Base-by-base conservation (phyloP, 2,797 vertebrate species). In the Arrhamphus sclerolepis region DNA sequence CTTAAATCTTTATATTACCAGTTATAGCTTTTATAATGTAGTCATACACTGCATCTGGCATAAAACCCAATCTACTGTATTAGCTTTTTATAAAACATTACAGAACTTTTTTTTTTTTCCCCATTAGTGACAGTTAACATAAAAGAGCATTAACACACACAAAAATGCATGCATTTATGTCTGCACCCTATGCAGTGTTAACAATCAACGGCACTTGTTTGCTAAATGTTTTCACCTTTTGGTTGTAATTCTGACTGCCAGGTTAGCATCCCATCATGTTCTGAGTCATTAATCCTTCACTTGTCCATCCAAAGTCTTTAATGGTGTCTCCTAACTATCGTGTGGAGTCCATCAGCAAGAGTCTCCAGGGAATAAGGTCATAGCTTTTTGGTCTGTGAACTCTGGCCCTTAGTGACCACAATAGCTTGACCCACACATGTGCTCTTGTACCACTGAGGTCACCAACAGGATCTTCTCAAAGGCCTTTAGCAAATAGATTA, bases 301-400 rank as follows among this genome's bases (percentile, higher is more conserved):
- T 82, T 71, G 67, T 79, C 80, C 26, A 14, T 58, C 24, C 28
- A 28, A 28, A 65, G 50, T 59, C 48, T 53, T 77, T 82, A 83
- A 88, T 87, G 57, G 87, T 86, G 80, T 86, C 77, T 56, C 34
- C 66, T 85, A 78, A 84, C 76, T 66, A 80, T 70, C 34, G 21
- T 48, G 28, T 62, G 62, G 70, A 84, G 84, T 86, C 80, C 56
- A 87, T 88, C 67, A 73, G 55, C 29, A 51, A 34, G 47, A 52
- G 52, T 73, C 84, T 85, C 87, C 72, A 81, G 89, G 89, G 89
- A 90, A 84, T 54, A 66, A 83, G 85, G 82, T 84, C 21, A 57
- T 38, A 61, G 70, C n/a, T 76, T 81, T 83, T 57, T 76, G 70
- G 81, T 83, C 83, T 62, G 40, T 4, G 59, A 82, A 66, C 89